Base-by-base conservation (phyloP, 2,888 invertebrate genomes). In the Eucriotettix oculatus region DNA sequence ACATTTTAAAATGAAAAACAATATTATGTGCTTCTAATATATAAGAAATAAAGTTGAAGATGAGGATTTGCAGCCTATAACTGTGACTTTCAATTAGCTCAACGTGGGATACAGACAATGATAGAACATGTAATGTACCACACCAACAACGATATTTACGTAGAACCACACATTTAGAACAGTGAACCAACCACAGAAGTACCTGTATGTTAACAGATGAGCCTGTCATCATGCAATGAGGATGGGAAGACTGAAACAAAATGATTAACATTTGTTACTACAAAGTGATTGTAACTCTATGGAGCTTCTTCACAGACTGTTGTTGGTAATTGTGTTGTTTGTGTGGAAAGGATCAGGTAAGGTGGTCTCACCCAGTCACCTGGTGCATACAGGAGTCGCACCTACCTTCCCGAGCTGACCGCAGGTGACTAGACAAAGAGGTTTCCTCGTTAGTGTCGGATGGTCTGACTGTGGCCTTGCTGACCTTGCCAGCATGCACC, bases 351-450 rank as follows among this genome's bases (percentile, higher is more conserved):
- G 54, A 29, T 29, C 12, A 29, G 54, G 54, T 54, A 29, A 16
- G 54, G 54, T 16, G 29, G 29, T 14, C 41, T 57, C 58, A 62
- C 58, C 62, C 60, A 55, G 52, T 60, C 62, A 62, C 62, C 62
- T 62, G 62, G 62, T 62, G 62, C 60, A 62, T 60, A 56, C 56
- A 57, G 52, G 57, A 16, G 42, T 10, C 56, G 56, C 60, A 62
- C 65, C 64, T 66, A 68, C 68, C 68, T 68, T 68, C 68, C 65
- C 66, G 63, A 57, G 65, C 59, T 66, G 68, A 61, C 67, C 68
- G 62, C 68, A 68, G 67, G 67, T 68, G 64, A 71, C 68, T 68
- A 66, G 71, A 63, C 69, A 68, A 60, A 70, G 70, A 53, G 70
- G 69, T 48, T 69, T 70, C 62, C 68, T 67, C 65, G 67, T 63